Evolutionary conservation across 2,113 vertebrate genomes (phyloP).

Genomic region (Daphoenositta chrysoptera): DNA sequence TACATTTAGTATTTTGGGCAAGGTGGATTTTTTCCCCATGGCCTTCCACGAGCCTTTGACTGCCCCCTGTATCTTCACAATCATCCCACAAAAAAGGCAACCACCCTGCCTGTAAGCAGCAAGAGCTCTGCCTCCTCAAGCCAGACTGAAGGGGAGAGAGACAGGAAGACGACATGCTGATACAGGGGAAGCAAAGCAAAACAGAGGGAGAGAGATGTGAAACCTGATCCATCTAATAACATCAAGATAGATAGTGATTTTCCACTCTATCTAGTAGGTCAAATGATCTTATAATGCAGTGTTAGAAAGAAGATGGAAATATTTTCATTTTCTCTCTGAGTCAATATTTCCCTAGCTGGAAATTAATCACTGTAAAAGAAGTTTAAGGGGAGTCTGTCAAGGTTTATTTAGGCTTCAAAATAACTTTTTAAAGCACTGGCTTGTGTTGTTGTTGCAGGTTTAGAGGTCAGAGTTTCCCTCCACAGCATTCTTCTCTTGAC

Average conservation of each 20-base stretch:
- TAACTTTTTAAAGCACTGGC: conserved; percentile 38
- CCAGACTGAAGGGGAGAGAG: background rate
- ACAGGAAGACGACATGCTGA: background rate
- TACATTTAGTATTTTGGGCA: background rate
- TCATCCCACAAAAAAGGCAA: background rate
- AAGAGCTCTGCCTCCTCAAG: background rate
- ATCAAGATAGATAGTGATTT: conserved; percentile 48
- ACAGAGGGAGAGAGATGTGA: conserved; percentile 11
- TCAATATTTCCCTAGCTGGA: conserved; percentile 43
- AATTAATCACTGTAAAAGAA: conserved; percentile 55
- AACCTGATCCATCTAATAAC: conserved; percentile 18
- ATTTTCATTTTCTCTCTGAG: conserved; percentile 58
- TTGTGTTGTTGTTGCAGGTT: conserved; percentile 57
- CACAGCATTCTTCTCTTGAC: conserved; percentile 56
- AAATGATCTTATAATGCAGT: conserved; percentile 37
- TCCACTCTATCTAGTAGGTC: conserved; percentile 44
- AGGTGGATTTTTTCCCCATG: background rate
- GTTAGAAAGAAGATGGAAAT: conserved; percentile 41
- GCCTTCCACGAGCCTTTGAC: background rate
- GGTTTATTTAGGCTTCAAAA: conserved; percentile 62
- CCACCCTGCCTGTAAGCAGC: background rate
- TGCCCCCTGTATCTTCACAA: background rate
- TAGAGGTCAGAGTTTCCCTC: conserved; percentile 50
- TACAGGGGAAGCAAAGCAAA: conserved; percentile 15
- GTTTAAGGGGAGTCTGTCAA: conserved; percentile 56